phyloP scores from a whole-genome alignment of 2,113 vertebrate species.

The Thalassarche chlororhynchos region DNA sequence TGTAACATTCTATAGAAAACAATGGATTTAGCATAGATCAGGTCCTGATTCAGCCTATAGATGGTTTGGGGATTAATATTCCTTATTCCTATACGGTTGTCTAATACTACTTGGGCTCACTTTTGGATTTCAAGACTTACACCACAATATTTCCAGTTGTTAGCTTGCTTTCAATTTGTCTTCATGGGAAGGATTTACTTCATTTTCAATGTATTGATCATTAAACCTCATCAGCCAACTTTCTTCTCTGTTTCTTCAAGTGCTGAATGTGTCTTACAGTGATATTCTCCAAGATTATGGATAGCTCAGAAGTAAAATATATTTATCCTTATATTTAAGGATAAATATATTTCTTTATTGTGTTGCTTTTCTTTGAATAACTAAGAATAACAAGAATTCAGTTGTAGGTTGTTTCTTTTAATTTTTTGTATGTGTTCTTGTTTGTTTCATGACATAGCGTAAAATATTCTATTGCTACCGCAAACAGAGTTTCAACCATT shows the following conservation, averaged over 20 bases:
- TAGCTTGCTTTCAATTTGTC: background rate
- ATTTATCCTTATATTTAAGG: too few species aligned
- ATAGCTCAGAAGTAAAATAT: background rate
- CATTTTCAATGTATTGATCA: background rate
- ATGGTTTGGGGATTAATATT: background rate
- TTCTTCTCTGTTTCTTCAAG: background rate
- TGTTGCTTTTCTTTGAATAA: background rate
- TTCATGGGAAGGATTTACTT: conserved; percentile 6
- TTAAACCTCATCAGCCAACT: background rate
- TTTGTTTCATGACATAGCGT: background rate
- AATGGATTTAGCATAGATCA: background rate
- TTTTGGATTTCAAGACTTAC: background rate
- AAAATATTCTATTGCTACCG: background rate
- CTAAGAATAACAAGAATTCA: background rate
- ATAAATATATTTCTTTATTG: background rate
- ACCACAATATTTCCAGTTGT: background rate
- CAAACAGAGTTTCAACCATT: background rate
- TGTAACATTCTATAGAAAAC: background rate
- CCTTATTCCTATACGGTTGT: background rate
- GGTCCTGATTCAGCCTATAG: background rate
- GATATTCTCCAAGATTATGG: background rate
- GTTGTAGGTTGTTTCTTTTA: background rate
- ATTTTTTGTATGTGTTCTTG: background rate
- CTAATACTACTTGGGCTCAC: background rate
- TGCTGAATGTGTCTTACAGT: background rate